Evolutionary conservation across 2,797 vertebrate species (phyloP).

Genomic region (Xiphophorus birchmanni): DNA sequence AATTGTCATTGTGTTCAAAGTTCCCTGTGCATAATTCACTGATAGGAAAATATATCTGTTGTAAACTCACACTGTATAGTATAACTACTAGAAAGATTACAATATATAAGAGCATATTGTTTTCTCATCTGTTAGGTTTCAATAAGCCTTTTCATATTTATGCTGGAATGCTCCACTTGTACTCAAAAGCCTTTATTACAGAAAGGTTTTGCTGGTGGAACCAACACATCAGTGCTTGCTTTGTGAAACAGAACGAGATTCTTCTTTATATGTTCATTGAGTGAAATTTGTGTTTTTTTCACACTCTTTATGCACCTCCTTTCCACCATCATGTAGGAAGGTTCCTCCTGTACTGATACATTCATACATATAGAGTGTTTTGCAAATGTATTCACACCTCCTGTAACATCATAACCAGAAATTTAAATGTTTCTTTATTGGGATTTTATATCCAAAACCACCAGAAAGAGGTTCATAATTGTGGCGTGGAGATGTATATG

Average conservation of each 20-base stretch:
- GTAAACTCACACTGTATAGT: background rate
- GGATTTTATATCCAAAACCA: no score
- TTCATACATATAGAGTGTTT: background rate
- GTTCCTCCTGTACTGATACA: background rate
- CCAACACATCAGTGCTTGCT: background rate
- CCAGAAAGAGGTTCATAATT: background rate
- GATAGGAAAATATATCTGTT: background rate
- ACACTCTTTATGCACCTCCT: background rate
- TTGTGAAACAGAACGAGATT: background rate
- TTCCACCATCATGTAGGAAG: background rate
- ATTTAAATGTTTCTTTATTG: background rate
- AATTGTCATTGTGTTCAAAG: slow-evolving; percentile 17
- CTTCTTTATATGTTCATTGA: background rate
- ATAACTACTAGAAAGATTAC: background rate
- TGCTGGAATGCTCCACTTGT: background rate
- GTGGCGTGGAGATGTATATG: background rate
- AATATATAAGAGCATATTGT: background rate
- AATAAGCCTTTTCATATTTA: background rate
- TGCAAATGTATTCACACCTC: background rate
- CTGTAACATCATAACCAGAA: background rate
- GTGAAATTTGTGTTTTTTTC: background rate
- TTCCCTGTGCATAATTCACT: slow-evolving; percentile 1
- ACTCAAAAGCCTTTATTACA: background rate
- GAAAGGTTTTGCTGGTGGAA: background rate
- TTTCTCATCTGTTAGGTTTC: background rate